phyloP scores from a whole-genome alignment of 2,888 invertebrate genomes.

The Sesia bembeciformis region DNA sequence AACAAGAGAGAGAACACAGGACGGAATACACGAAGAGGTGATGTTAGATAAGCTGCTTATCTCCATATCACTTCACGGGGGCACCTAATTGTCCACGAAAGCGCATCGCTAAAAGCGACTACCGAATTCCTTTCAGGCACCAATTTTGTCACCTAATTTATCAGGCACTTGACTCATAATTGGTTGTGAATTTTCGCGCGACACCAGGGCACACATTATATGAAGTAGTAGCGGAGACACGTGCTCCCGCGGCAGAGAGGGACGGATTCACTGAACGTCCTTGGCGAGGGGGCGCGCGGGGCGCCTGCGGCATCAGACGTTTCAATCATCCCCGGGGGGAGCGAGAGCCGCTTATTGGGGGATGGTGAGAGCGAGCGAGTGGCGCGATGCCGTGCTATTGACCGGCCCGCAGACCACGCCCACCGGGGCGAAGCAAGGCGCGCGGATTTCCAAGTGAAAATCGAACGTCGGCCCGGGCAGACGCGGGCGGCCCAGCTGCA shows the following conservation, averaged over 20 bases:
- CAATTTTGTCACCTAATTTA: constrained; percentile 60
- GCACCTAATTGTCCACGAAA: constrained; percentile 56
- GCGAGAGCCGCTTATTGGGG: constrained; percentile 32
- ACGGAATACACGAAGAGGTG: constrained; percentile 63
- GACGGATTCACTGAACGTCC: constrained; percentile 75
- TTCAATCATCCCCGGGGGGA: constrained; percentile 71
- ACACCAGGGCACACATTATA: constrained; percentile 69
- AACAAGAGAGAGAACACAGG: constrained; percentile 55
- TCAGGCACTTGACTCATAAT: constrained; percentile 72
- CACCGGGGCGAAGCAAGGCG: constrained; percentile 69
- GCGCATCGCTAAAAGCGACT: constrained; percentile 55
- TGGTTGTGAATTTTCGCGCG: constrained; percentile 71
- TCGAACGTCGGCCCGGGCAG: constrained; percentile 71
- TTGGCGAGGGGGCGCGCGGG: constrained; percentile 70
- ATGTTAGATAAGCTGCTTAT: constrained; percentile 53
- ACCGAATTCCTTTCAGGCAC: constrained; percentile 60
- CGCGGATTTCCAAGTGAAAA: constrained; percentile 70
- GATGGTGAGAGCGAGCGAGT: constrained; percentile 40
- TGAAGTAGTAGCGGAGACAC: constrained; percentile 70
- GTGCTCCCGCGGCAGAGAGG: constrained; percentile 73
- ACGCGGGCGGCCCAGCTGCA: constrained; percentile 57
- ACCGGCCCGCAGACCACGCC: constrained; percentile 71
- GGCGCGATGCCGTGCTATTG: constrained; percentile 63
- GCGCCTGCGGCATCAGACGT: constrained; percentile 74
- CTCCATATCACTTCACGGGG: constrained; percentile 66